These are phyloP conservation scores for Coptodon bakossiorum DNA, from an alignment of 2,113 vertebrate genomes.

Conservation along the genomic window DNA sequence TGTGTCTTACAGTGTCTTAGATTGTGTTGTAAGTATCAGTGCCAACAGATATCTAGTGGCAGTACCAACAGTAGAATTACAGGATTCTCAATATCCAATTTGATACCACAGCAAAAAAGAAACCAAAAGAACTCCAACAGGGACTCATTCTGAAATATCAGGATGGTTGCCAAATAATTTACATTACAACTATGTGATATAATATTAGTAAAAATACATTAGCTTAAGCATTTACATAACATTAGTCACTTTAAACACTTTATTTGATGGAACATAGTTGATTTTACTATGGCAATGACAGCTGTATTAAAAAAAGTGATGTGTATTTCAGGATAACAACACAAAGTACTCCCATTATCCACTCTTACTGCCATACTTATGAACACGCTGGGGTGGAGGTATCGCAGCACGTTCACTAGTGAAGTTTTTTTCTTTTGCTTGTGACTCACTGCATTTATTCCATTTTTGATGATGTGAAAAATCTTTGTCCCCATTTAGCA, in stretches of 20 bases:
- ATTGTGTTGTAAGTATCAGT: neutral
- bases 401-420: neutral
- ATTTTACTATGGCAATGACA: neutral
- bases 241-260: neutral
- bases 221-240: neutral
- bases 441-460: neutral
- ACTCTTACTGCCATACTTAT: neutral
- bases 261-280: neutral
- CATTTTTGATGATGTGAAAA: neutral
- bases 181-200: neutral
- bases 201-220: neutral
- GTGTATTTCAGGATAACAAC: neutral
- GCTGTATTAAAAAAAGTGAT: neutral
- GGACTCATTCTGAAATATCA: neutral
- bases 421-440: neutral
- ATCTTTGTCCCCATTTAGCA: neutral
- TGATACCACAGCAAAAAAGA: neutral
- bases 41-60: neutral
- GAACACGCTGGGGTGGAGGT: neutral
- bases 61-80: neutral
- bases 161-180: neutral
- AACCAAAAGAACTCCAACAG: fast-evolving
- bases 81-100: neutral
- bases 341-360: neutral
- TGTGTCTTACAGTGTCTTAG: neutral